Base-by-base conservation (phyloP, 30 jellyfish, hydroid and myxozoan species). In the Aurelia sp. region DNA sequence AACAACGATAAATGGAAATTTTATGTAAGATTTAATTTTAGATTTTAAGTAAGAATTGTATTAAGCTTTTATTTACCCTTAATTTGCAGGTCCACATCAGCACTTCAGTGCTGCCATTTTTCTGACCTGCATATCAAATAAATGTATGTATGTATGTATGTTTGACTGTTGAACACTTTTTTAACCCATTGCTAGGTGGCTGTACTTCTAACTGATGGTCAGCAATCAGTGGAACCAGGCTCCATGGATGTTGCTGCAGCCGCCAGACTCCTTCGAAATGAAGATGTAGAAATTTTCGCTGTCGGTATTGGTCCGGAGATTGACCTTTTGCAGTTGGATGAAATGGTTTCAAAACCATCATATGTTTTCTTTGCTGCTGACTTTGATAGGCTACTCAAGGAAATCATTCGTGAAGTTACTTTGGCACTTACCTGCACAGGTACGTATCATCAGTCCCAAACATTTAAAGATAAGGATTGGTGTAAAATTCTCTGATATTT, bases 291-390 rank as follows among this genome's bases (percentile, higher is more conserved):
- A 52, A 78, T 93, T 35, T 87, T 70, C 82, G 86, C 97, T 11
- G 93, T 93, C 66, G 98, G 98, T 11, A 76, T 93, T 21, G 98
- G 98, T 1, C 89, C 85, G 6, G 98, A 93, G 77, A 86, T 93
- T 21, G 96, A 93, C 44, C 66, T 78, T 22, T 64, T 74, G 51
- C 96, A 87, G 64, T 74, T 93, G 84, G 71, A 62, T 44, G 84
- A 78, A 47, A 79, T 93, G 19, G 96, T 93, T 4, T 87, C 98
- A 3, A 87, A 88, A 41, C 92, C 94, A 3, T 81, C 93, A 47
- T 67, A 53, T 72, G 90, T 93, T 66, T 93, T 93, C 90, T 85
- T 67, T 62, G 97, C 98, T 3, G 63, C 83, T 41, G 98, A 93
- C 78, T 77, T 93, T 35, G 81, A 82, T 33, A 58, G 91, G n/a